Conservation (phyloP, 2,888 invertebrate species). For the Drosophila picticornis region DNA sequence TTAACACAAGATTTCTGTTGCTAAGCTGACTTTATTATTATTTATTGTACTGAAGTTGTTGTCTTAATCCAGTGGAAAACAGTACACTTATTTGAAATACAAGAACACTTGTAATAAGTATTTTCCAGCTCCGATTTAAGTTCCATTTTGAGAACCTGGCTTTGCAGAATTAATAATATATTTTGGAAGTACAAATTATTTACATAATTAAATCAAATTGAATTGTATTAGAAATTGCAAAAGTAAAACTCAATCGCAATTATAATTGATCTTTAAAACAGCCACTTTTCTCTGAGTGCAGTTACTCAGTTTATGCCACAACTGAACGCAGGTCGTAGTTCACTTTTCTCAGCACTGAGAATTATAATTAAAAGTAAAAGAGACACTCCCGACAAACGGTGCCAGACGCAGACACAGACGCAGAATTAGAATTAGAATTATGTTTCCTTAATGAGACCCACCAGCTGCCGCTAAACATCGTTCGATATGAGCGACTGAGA, state of each 20-base stretch:
- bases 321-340: constrained; percentile 42
- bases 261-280: background rate
- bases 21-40: background rate
- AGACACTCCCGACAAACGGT: constrained; percentile 57
- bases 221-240: background rate
- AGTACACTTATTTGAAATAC: background rate
- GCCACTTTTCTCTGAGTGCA: background rate
- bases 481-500: constrained; percentile 67
- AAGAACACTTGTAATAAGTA: background rate
- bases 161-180: background rate
- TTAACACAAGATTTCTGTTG: background rate
- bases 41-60: background rate
- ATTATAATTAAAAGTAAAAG: constrained; percentile 77
- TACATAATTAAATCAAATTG: background rate
- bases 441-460: constrained; percentile 80
- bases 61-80: background rate
- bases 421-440: constrained; percentile 78
- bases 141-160: background rate
- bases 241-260: background rate
- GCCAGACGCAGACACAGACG: constrained; percentile 29
- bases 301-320: constrained; percentile 51
- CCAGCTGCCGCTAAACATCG: constrained; percentile 67
- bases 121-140: background rate
- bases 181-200: background rate
- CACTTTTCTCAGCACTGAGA: constrained; percentile 69